Conservation (phyloP, 2,888 invertebrate species). For the Habroteleia sp. region DNA sequence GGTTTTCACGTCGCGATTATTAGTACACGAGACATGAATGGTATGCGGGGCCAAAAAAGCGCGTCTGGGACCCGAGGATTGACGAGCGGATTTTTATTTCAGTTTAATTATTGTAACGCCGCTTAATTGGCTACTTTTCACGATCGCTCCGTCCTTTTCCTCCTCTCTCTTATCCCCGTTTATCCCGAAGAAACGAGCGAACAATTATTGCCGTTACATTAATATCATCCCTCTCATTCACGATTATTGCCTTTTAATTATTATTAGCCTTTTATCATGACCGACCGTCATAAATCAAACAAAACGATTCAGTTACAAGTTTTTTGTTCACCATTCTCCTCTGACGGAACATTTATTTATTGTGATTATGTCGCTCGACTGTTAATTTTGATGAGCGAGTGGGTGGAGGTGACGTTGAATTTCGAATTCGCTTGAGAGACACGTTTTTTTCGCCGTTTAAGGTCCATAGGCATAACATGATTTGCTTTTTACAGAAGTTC, state of each 20-base stretch:
- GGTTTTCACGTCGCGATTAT: slow-evolving; percentile 70
- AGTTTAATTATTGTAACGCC: slow-evolving; percentile 77
- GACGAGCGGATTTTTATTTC: slow-evolving; percentile 77
- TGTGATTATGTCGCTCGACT: slow-evolving; percentile 30
- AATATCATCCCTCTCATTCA: slow-evolving; percentile 60
- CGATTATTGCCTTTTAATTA: slow-evolving; percentile 61
- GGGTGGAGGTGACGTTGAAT: slow-evolving; percentile 17
- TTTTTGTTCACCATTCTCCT: slow-evolving; percentile 39
- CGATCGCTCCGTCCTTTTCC: slow-evolving; percentile 52
- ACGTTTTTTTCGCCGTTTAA: slow-evolving; percentile 8
- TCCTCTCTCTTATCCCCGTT: slow-evolving; percentile 48
- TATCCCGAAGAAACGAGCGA: slow-evolving; percentile 52
- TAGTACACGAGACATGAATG: slow-evolving; percentile 67
- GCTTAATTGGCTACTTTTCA: slow-evolving; percentile 70
- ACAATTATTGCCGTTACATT: slow-evolving; percentile 57
- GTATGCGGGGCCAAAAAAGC: slow-evolving; percentile 62
- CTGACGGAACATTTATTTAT: slow-evolving; percentile 22
- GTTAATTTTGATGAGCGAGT: slow-evolving; percentile 35
- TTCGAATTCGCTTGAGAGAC: slow-evolving; percentile 12
- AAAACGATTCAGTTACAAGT: slow-evolving; percentile 50
- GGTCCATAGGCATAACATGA: not conserved
- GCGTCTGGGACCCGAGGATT: slow-evolving; percentile 61
- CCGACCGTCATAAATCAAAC: slow-evolving; percentile 56
- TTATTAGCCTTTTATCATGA: slow-evolving; percentile 60
- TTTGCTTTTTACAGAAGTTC: no score